These are phyloP conservation scores for Sphaerophoria rueppellii DNA, from an alignment of 2,888 invertebrate species.

Conservation along the genomic window DNA sequence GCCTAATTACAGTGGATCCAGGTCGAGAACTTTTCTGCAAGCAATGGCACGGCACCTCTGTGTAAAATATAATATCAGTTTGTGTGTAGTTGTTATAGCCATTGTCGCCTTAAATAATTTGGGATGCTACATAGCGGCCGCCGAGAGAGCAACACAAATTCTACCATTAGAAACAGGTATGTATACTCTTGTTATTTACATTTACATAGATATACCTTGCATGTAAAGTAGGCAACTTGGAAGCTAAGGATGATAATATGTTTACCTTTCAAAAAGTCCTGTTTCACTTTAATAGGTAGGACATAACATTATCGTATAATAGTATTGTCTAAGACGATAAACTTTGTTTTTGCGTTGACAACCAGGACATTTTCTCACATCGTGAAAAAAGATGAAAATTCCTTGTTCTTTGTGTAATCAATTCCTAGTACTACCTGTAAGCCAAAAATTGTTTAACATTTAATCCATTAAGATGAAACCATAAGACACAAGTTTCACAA, in stretches of 20 bases:
- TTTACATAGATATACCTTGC: not conserved
- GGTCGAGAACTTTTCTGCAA: conserved; percentile 75
- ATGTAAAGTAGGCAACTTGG: not conserved
- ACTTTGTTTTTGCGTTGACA: conserved; percentile 6
- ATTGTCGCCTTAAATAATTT: conserved; percentile 78
- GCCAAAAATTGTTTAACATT: too few species aligned
- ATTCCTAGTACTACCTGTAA: too few species aligned
- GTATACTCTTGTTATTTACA: conserved; percentile 39
- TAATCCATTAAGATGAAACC: not conserved
- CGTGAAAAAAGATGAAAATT: not conserved
- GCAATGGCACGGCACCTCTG: conserved; percentile 64
- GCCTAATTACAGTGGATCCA: conserved; percentile 81
- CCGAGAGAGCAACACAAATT: conserved; percentile 76
- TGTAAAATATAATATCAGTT: conserved; percentile 76
- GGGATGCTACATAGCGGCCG: conserved; percentile 76
- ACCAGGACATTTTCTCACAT: not conserved
- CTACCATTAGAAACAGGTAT: conserved; percentile 79
- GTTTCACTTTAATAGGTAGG: not conserved
- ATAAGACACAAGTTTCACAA: not conserved
- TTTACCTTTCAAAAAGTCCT: not conserved
- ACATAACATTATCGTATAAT: not conserved
- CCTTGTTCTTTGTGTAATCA: too few species aligned
- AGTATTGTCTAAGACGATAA: not conserved
- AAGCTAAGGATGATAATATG: not conserved
- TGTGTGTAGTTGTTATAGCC: conserved; percentile 77